Evolutionary conservation across 2,888 invertebrate genomes (phyloP), one percentile per base, ranked within the genome.

Genomic region (Ochropleura leucogaster): DNA sequence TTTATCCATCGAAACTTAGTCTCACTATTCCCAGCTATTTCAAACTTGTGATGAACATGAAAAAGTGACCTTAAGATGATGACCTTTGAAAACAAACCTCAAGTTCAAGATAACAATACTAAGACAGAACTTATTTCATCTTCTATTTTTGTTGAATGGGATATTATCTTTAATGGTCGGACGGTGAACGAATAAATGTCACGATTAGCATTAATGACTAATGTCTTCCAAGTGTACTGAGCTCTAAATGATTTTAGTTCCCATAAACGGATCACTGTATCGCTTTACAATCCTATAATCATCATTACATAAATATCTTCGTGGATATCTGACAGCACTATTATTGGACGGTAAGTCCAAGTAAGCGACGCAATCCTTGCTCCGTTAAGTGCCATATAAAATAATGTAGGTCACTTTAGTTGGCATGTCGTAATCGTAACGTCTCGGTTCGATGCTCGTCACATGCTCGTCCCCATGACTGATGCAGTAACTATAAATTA

Each of bases 401-500:
- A 83, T 85, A 76, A 83, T 74, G 68, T 83, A 77, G 82, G 85
- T 86, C 80, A 84, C 68, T 86, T 70, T 67, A 83, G 75, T 85
- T 65, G 60, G 65, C 69, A 80, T 83, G 88, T 85, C 79, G 87
- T 86, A 86, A 88, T 79, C 75, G 75, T 85, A 70, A 80, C 76
- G 86, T 85, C 81, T 79, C 82, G 87, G 86, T 88, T 71, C 77
- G 75, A 82, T 82, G 85, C 75, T 79, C 80, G 76, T 87, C 87
- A 81, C 85, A 88, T 88, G 88, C 75, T 86, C 82, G 82, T 85
- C 82, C 84, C 88, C 88, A 88, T 88, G 88, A 88, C 87, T 85
- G 83, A 83, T 74, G 75, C 76, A 83, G 65, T 80, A 83, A 88
- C 87, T 83, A 88, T 88, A 87, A 87, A 86, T 84, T 88, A 88